Conservation (phyloP, 2,888 invertebrate genomes). For the Liopterus haemorrhoidalis region DNA sequence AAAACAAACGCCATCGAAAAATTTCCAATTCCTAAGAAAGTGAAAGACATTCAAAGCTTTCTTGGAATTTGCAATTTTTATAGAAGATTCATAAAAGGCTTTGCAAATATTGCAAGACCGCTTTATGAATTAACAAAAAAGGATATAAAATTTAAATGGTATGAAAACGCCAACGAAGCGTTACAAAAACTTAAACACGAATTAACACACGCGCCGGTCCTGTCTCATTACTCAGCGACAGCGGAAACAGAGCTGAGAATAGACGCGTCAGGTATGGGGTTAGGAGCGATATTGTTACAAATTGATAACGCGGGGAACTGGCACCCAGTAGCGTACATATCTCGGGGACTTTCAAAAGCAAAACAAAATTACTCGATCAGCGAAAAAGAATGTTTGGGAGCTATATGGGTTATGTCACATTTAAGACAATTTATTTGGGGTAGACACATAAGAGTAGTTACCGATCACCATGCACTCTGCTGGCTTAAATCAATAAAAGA, state of each 20-base stretch:
- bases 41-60: slow-evolving; percentile 3
- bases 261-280: slow-evolving; percentile 25
- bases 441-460: slow-evolving; percentile 9
- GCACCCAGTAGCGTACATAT: slow-evolving; percentile 36
- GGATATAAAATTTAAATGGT: slow-evolving; percentile 23
- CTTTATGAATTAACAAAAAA: slow-evolving; percentile 5
- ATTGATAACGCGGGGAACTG: slow-evolving; percentile 33
- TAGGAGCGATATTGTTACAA: slow-evolving; percentile 37
- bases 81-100: background rate
- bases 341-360: slow-evolving; percentile 18
- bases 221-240: slow-evolving; percentile 22
- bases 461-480: slow-evolving; percentile 19
- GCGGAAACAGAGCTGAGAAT: slow-evolving; percentile 25
- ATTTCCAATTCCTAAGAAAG: background rate
- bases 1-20: background rate
- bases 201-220: slow-evolving; percentile 21
- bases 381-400: slow-evolving; percentile 39
- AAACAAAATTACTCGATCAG: slow-evolving; percentile 40
- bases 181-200: slow-evolving; percentile 23
- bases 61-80: slow-evolving; percentile 3
- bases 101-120: slow-evolving; percentile 1
- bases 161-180: slow-evolving; percentile 1
- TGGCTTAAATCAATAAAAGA: slow-evolving; percentile 12
- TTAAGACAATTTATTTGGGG: slow-evolving; percentile 11
- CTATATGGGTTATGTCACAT: slow-evolving; percentile 32